These are phyloP conservation scores for Menura novaehollandiae DNA, from an alignment of 2,113 vertebrate species.

Conservation along the genomic window DNA sequence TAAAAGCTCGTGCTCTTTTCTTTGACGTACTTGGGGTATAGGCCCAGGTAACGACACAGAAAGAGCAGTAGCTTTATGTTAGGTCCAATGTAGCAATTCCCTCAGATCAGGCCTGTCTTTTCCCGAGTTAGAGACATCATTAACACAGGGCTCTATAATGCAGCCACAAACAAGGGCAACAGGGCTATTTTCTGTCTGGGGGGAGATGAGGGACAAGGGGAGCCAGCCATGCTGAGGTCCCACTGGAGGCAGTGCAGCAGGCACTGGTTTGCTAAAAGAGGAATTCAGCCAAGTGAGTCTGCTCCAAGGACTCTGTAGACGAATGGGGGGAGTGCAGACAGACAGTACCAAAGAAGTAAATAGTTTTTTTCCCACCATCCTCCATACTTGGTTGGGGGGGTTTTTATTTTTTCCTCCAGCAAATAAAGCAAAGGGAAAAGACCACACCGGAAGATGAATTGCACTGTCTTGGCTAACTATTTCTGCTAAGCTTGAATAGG, in stretches of 20 bases:
- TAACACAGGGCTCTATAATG: background rate
- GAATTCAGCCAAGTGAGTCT: background rate
- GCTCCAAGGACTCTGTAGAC: background rate
- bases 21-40: background rate
- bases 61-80: background rate
- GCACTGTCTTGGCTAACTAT: background rate
- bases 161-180: background rate
- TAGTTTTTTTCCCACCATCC: background rate
- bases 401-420: background rate
- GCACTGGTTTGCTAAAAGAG: background rate
- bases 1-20: background rate
- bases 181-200: background rate
- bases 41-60: background rate
- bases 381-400: background rate
- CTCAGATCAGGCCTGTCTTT: background rate
- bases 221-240: background rate
- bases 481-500: background rate
- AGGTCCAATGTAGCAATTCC: background rate
- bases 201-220: background rate
- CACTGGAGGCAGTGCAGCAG: accelerated
- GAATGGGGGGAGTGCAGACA: background rate
- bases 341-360: background rate
- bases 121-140: accelerated
- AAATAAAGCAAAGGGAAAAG: background rate
- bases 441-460: background rate